Conservation (phyloP, 2,888 invertebrate genomes). For the Pardosa pseudoannulata region DNA sequence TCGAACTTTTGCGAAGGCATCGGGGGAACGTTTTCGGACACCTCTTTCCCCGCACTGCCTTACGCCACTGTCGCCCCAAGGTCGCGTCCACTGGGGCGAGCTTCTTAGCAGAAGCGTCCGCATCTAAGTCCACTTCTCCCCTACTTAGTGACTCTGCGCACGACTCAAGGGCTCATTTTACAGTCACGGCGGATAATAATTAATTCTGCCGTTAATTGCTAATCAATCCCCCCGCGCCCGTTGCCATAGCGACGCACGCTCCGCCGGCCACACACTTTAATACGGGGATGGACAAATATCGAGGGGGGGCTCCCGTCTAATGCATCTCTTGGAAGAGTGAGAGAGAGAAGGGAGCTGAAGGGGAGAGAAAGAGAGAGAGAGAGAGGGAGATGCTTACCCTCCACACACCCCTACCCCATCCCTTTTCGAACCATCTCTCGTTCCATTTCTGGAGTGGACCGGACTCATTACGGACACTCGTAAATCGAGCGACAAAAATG, state of each 20-base stretch:
- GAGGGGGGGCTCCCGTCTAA: constrained; percentile 18
- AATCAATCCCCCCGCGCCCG: constrained; percentile 72
- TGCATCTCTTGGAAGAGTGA: constrained; percentile 25
- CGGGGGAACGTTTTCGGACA: too few species aligned
- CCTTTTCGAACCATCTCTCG: neutral
- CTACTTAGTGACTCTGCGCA: constrained; percentile 67
- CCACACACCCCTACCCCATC: neutral
- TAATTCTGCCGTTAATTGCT: constrained; percentile 74
- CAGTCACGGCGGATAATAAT: constrained; percentile 74
- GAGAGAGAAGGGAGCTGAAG: constrained; percentile 3
- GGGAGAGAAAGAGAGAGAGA: too few species aligned
- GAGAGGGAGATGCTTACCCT: too few species aligned
- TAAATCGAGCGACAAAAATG: constrained; percentile 36
- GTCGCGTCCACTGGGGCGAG: neutral
- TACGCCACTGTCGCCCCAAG: neutral
- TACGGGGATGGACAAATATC: constrained; percentile 65
- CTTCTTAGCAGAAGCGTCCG: neutral
- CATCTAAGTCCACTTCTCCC: constrained; percentile 32
- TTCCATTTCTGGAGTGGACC: constrained; percentile 34
- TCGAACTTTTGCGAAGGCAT: too few species aligned
- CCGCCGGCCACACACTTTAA: constrained; percentile 12
- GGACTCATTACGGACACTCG: constrained; percentile 53
- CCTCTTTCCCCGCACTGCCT: neutral
- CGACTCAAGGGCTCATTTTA: constrained; percentile 73
- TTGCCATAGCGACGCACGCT: constrained; percentile 62